These are phyloP conservation scores for Caenorhabditis remanei DNA, from an alignment of 1,140 invertebrate species.

Conservation along the genomic window DNA sequence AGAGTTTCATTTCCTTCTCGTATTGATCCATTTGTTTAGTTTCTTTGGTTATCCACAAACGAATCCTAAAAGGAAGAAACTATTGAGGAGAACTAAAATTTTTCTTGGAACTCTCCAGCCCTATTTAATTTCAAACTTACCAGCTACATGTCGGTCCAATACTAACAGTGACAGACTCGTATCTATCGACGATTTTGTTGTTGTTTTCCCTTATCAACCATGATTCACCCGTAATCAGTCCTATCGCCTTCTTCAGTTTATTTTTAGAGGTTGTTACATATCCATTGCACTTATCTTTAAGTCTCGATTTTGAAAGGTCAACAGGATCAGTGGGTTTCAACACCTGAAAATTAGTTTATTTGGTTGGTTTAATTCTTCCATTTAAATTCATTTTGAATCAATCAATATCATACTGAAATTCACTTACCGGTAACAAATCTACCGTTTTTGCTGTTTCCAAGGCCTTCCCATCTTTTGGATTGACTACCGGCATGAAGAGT, in stretches of 20 bases:
- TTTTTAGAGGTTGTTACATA: background rate
- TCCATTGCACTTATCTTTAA: background rate
- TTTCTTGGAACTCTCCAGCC: background rate
- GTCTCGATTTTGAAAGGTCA: background rate
- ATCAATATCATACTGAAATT: background rate
- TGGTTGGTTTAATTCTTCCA: no score
- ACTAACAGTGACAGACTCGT: background rate
- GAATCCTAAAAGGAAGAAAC: constrained; percentile 7
- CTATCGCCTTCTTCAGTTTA: background rate
- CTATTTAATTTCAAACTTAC: background rate
- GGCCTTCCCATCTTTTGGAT: background rate
- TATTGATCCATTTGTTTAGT: background rate
- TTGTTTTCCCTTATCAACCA: background rate
- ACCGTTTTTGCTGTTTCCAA: background rate
- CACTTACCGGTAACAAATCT: constrained; percentile 21
- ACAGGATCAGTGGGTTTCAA: background rate
- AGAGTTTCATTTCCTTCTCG: background rate
- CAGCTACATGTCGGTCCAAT: constrained; percentile 16
- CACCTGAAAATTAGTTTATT: no score
- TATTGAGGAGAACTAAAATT: background rate
- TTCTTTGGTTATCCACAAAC: background rate
- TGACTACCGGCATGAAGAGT: background rate
- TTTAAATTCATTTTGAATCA: no score
- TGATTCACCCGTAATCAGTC: background rate
- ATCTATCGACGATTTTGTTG: no score